A percentile compares a stretch with the other conserved stretches of the same genome.
phyloP scores from a whole-genome alignment of 1,140 invertebrate genomes.

The Rhagoletis zephyria region DNA sequence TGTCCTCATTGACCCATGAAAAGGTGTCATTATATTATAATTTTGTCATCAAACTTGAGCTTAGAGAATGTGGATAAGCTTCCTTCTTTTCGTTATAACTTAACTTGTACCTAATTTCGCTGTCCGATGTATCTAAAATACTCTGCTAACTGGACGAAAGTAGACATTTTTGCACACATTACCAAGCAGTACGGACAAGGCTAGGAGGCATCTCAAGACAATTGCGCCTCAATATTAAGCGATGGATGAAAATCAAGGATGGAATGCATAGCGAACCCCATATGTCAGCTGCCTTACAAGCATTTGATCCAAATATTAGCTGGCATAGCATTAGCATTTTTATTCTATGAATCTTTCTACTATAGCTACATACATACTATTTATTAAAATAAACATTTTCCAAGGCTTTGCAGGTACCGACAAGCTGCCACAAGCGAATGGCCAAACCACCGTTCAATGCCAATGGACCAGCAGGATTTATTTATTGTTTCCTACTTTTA shows the following conservation, averaged over 20 bases:
- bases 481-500: background rate
- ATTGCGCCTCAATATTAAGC: background rate
- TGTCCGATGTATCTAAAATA: background rate
- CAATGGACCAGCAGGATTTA: slow-evolving; percentile 1
- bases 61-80: no score
- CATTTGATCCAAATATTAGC: background rate
- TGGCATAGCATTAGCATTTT: background rate
- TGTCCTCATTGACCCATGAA: no score
- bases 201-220: background rate
- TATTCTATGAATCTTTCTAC: background rate
- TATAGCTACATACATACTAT: background rate
- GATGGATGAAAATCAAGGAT: background rate
- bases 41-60: no score
- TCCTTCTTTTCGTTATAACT: no score
- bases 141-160: background rate
- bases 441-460: background rate
- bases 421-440: background rate
- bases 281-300: background rate
- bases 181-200: background rate
- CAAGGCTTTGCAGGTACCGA: background rate
- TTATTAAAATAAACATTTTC: slow-evolving; percentile 10
- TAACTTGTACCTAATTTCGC: background rate
- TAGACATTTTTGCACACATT: slow-evolving; percentile 11
- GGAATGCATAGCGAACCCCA: background rate
- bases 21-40: no score